Evolutionary conservation across 2,888 invertebrate genomes (phyloP).

Genomic region (Lasioglossum morio): DNA sequence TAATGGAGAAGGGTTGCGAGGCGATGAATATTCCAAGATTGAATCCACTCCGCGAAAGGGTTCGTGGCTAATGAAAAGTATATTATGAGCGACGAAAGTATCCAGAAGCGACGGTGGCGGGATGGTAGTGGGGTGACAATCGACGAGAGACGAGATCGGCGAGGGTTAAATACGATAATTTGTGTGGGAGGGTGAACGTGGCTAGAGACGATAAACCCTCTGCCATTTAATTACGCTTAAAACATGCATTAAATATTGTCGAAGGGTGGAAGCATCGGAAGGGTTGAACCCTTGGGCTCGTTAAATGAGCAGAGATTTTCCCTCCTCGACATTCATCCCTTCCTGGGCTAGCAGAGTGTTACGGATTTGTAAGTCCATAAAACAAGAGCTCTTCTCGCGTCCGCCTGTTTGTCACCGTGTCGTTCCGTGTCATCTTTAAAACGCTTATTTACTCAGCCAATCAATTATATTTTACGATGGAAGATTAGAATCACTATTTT

Average conservation of each 20-base stretch:
- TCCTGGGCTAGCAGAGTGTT: conserved; percentile 43
- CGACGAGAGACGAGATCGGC: conserved; percentile 56
- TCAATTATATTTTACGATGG: background rate
- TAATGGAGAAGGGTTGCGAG: conserved; percentile 77
- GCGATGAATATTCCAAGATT: conserved; percentile 82
- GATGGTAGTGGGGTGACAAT: conserved; percentile 60
- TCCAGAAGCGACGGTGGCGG: conserved; percentile 40
- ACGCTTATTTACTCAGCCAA: background rate
- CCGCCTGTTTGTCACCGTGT: background rate
- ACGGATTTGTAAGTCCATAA: conserved; percentile 63
- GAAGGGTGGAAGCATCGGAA: conserved; percentile 79
- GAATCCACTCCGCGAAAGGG: conserved; percentile 76
- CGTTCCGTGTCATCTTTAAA: conserved; percentile 10
- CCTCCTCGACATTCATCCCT: conserved; percentile 57
- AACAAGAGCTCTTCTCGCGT: conserved; percentile 35
- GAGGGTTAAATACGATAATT: conserved; percentile 83
- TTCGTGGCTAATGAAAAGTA: conserved; percentile 83
- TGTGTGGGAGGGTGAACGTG: conserved; percentile 81
- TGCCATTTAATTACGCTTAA: conserved; percentile 84
- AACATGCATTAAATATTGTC: conserved; percentile 84
- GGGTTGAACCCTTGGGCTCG: conserved; percentile 80
- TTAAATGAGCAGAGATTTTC: conserved; percentile 79
- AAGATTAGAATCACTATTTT: too few species aligned
- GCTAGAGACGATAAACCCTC: conserved; percentile 79
- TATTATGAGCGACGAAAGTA: conserved; percentile 77